Evolutionary conservation across 1,140 invertebrate genomes (phyloP), one percentile per base, ranked within the genome.

Genomic region (Amphibalanus amphitrite): DNA sequence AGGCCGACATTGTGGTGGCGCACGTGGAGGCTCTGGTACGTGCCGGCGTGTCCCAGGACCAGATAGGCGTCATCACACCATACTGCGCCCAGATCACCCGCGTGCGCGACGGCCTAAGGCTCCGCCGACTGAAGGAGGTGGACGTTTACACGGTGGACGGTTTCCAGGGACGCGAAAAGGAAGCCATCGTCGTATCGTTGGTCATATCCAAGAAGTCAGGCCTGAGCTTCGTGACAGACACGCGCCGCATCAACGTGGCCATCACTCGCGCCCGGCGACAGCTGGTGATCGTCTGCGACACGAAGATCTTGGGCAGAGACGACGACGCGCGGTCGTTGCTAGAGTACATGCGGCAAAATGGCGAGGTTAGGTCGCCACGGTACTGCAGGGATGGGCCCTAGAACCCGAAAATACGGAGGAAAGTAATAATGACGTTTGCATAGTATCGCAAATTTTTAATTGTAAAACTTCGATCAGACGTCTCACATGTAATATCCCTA

Each of bases 151-250:
- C 83, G n/a, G 85, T 87, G 0, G 86, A 87, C 78, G 85, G 85
- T 25, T 87, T 86, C 76, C 86, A 87, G 78, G 86, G 86, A 0
- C 78, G 85, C 74, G 85, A 87, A 77, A 86, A 86, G 74, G 85
- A 86, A 77, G 84, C 82, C 26, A 82, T 87, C 10, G 78, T 87
- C 68, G 77, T 85, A 38, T 83, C 82, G 26, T 75, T 84, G 59
- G 84, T 85, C 8, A 76, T 84, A 64, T 84, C 83, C 3, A 75
- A 69, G 67, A 65, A 28, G 17, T 81, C 81, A 74, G 82, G 84
- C 76, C 80, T 87, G 47, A 86, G 86, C 23, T 87, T 87, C 78
- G 78, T 87, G n/a, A 78, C 82, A 3, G 85, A 87, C 75, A 80
- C 81, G 72, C 76, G 85, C 71, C 79, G 86, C 74, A 80, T 87